phyloP scores from a whole-genome alignment of 2,797 vertebrate genomes.

The Leptoclinus maculatus region DNA sequence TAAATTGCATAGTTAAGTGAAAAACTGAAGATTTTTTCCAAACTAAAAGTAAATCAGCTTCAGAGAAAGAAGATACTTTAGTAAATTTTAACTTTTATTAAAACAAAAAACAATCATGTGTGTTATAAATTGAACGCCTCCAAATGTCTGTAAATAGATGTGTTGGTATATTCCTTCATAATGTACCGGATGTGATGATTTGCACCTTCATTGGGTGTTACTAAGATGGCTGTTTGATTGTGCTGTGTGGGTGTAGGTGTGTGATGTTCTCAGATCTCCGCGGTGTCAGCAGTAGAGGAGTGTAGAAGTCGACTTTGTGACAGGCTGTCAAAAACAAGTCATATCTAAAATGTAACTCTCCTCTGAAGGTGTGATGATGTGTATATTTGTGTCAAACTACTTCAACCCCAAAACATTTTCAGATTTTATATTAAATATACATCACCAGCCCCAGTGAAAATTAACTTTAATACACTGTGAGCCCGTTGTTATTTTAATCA shows the following conservation, averaged over 20 bases:
- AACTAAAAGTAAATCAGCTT: neutral
- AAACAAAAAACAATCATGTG: neutral
- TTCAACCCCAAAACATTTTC: neutral
- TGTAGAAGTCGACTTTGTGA: constrained; percentile 18
- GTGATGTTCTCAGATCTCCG: constrained; percentile 21
- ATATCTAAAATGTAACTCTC: constrained; percentile 7
- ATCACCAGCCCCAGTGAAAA: neutral
- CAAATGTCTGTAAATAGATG: neutral
- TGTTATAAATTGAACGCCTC: neutral
- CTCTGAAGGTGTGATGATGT: constrained; percentile 7
- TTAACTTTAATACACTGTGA: neutral
- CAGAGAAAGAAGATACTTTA: neutral
- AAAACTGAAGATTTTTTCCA: too few relatives aligned
- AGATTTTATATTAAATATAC: constrained; percentile 1
- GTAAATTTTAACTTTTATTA: neutral
- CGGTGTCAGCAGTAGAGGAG: constrained; percentile 7
- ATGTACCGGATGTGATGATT: neutral
- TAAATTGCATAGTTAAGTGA: too few relatives aligned
- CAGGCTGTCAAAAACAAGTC: constrained; percentile 27
- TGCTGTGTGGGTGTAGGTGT: neutral
- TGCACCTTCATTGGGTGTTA: neutral
- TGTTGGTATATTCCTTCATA: neutral
- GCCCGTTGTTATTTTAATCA: neutral
- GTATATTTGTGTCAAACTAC: neutral
- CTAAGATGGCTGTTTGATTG: neutral